Percentiles rank a stretch among this genome's conserved stretches.
These are phyloP conservation scores for Poecile montanus DNA, from an alignment of 2,797 vertebrate genomes.

Conservation along the genomic window DNA sequence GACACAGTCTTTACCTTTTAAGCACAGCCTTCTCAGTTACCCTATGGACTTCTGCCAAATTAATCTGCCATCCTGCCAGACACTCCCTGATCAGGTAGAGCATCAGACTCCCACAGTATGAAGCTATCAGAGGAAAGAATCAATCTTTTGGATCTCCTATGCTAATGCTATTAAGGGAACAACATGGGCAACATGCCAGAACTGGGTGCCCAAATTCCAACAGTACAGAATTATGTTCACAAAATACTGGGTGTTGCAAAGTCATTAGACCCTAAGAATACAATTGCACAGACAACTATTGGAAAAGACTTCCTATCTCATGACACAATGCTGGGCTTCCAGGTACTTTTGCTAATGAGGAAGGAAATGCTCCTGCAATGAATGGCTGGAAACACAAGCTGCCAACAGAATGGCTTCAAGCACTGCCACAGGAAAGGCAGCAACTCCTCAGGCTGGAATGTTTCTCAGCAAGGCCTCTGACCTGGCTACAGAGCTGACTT, in stretches of 20 bases:
- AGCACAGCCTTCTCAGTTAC: constrained; percentile 14
- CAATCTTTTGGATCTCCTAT: constrained; percentile 38
- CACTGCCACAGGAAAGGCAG: constrained; percentile 40
- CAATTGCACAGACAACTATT: constrained; percentile 6
- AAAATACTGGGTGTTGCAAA: not conserved
- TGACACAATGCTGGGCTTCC: constrained; percentile 52
- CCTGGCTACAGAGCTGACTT: constrained; percentile 2
- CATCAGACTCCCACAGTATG: not conserved
- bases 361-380: constrained; percentile 60
- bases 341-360: constrained; percentile 61
- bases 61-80: not conserved
- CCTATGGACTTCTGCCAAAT: not conserved
- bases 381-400: constrained; percentile 41
- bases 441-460: not conserved
- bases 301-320: constrained; percentile 61
- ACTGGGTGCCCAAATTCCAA: not conserved
- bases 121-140: constrained; percentile 40
- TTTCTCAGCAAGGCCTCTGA: constrained; percentile 6
- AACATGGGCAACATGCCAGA: not conserved
- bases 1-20: constrained; percentile 7
- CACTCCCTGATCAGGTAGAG: constrained; percentile 43
- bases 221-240: not conserved
- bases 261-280: not conserved
- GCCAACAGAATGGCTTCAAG: constrained; percentile 61
- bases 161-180: not conserved